These are phyloP conservation scores for Eidolon helvum DNA, from an alignment of 2,113 vertebrate genomes.

Conservation along the genomic window DNA sequence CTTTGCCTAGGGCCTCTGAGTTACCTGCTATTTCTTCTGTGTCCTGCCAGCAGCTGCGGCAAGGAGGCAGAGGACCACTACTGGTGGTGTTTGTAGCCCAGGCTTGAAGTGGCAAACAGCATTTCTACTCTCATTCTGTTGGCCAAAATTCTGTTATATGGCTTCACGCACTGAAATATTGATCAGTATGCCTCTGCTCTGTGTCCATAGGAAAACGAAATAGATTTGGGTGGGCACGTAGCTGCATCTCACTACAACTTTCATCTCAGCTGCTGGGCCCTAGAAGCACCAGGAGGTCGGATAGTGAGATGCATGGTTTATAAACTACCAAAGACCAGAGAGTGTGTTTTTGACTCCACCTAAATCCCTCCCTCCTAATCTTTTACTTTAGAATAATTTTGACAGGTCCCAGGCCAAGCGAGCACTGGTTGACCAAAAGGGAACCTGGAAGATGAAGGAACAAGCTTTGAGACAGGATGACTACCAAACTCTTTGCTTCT, in stretches of 20 bases:
- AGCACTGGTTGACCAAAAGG: not conserved
- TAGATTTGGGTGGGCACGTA: not conserved
- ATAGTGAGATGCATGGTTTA: not conserved
- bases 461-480: not conserved
- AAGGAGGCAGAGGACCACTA: not conserved
- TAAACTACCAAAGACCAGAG: not conserved
- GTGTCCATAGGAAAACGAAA: not conserved
- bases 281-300: not conserved
- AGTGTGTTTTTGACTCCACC: not conserved
- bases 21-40: not conserved
- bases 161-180: not conserved
- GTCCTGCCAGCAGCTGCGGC: not conserved
- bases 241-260: not conserved
- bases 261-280: not conserved
- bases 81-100: accelerated
- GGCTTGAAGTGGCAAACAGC: not conserved
- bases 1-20: not conserved
- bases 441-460: not conserved
- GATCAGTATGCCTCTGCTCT: not conserved
- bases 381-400: not conserved
- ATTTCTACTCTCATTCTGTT: not conserved
- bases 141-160: not conserved
- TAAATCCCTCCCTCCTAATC: too few species aligned
- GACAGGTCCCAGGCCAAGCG: not conserved
- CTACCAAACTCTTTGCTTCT: not conserved